A percentile compares a stretch with the other conserved stretches of the same genome.
Conservation (phyloP, 92 coral and sea anemone species). For the Phenganax stokvisi region DNA sequence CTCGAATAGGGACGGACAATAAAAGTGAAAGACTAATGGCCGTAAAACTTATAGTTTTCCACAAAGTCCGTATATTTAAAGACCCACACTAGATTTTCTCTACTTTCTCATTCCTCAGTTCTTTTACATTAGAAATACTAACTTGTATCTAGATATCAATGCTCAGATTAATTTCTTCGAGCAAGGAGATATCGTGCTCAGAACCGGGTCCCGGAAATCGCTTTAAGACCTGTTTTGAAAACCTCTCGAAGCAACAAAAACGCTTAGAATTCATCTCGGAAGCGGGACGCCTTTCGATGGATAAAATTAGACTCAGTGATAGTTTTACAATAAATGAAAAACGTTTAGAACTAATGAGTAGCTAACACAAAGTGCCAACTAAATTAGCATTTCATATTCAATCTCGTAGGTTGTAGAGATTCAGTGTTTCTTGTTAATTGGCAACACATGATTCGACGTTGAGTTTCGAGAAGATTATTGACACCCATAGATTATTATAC, state of each 20-base stretch:
- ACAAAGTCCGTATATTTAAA: too few species aligned
- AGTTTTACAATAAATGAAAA: slow-evolving; percentile 10
- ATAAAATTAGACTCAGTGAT: slow-evolving; percentile 18
- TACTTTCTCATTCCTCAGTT: too few species aligned
- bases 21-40: too few species aligned
- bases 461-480: slow-evolving; percentile 6
- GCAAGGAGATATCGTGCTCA: not conserved
- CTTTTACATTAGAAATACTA: not conserved
- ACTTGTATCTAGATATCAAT: not conserved
- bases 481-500: slow-evolving; percentile 19
- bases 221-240: slow-evolving; percentile 16
- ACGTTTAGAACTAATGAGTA: slow-evolving; percentile 12
- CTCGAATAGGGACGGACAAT: too few species aligned
- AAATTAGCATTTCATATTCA: not conserved
- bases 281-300: slow-evolving; percentile 4
- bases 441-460: not conserved
- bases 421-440: slow-evolving; percentile 18
- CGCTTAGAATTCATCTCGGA: not conserved
- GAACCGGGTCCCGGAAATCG: slow-evolving; percentile 27
- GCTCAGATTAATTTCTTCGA: not conserved
- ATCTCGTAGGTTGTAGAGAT: not conserved
- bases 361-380: slow-evolving; percentile 2
- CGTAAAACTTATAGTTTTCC: too few species aligned
- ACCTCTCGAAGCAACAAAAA: slow-evolving; percentile 20
- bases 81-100: too few species aligned